phyloP scores from a whole-genome alignment of 1,140 invertebrate species.

The Vanessa tameamea region DNA sequence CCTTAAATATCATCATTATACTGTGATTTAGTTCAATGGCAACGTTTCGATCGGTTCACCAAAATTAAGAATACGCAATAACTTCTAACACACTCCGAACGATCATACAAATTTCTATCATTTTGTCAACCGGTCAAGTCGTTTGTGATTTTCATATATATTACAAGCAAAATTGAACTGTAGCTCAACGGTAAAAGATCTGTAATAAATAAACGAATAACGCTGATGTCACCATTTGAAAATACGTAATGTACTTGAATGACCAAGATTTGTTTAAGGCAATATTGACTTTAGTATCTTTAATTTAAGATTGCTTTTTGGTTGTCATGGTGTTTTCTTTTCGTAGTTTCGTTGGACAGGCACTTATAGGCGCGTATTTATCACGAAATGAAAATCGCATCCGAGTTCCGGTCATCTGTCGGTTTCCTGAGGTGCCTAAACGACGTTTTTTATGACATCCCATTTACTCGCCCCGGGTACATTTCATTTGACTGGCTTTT shows the following conservation, averaged over 20 bases:
- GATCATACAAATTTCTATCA: slow-evolving; percentile 53
- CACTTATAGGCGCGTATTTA: slow-evolving; percentile 57
- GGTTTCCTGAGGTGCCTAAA: slow-evolving; percentile 42
- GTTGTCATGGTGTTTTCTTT: slow-evolving; percentile 9
- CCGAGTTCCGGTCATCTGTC: slow-evolving; percentile 51
- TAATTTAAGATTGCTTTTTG: slow-evolving; percentile 23
- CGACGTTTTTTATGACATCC: slow-evolving; percentile 46
- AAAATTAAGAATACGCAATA: slow-evolving; percentile 26
- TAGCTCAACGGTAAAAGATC: slow-evolving; percentile 22
- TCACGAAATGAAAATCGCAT: slow-evolving; percentile 59
- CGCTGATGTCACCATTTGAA: not conserved
- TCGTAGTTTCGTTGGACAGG: slow-evolving; percentile 29
- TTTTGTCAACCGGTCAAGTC: slow-evolving; percentile 45
- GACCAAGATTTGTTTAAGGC: slow-evolving; percentile 10
- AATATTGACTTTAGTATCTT: slow-evolving; percentile 33
- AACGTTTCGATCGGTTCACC: not conserved
- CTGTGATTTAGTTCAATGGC: not conserved
- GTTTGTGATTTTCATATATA: slow-evolving; percentile 10
- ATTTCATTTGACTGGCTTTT: slow-evolving; percentile 16
- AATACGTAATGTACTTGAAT: slow-evolving; percentile 3
- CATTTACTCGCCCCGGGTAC: slow-evolving; percentile 36
- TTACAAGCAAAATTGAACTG: slow-evolving; percentile 36
- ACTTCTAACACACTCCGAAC: slow-evolving; percentile 42
- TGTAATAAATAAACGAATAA: slow-evolving; percentile 7
- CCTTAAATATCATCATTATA: not conserved